Evolutionary conservation across 2,797 vertebrate species (phyloP), one percentile per base, ranked within the genome.

Genomic region (Buceros bicornis): DNA sequence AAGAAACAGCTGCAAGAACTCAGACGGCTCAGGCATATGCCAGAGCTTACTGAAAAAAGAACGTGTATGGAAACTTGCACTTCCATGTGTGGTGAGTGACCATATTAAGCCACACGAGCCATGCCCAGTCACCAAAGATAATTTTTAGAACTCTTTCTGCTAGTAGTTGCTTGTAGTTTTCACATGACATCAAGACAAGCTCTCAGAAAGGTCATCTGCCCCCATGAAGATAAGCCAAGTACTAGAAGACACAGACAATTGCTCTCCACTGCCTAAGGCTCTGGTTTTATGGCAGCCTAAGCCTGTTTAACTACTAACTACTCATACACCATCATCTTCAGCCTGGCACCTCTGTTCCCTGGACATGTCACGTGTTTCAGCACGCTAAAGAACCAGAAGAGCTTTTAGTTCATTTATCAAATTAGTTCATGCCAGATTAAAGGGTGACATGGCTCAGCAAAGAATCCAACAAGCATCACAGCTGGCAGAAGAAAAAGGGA

Each of bases 1-100:
- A 18, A 25, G 5, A 77, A 4, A 25, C 0, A 40, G 16, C 0
- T 47, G 20, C 42, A 88, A 77, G 45, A 64, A 72, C 64, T 71
- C 26, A 5, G 45, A 67, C 15, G 25, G 21, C 31, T 92, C 82
- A 86, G 45, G 67, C 42, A 87, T 88, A 87, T n/a, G 79, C 18
- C 58, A 94, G 20, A 89, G 58, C 26, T 79, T 69, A 65, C n/a
- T 51, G 26, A 48, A 42, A 76, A 77, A 37, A 20, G 10, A 77
- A 61, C 4, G 28, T 1, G 3, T 3, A 26, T 11, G 31, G 43
- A 33, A 94, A n/a, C 20, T 88, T 33, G 35, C 10, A 70, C 76
- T 48, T 81, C 47, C 57, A 60, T 1, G 4, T 0, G 0, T 3
- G 29, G n/a, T 35, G 29, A 62, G 28, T 0, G 1, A 25, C n/a